A percentile compares a stretch with the other conserved stretches of the same genome.
These are phyloP conservation scores for Zelleria hepariella DNA, from an alignment of 2,888 invertebrate species.

Conservation along the genomic window DNA sequence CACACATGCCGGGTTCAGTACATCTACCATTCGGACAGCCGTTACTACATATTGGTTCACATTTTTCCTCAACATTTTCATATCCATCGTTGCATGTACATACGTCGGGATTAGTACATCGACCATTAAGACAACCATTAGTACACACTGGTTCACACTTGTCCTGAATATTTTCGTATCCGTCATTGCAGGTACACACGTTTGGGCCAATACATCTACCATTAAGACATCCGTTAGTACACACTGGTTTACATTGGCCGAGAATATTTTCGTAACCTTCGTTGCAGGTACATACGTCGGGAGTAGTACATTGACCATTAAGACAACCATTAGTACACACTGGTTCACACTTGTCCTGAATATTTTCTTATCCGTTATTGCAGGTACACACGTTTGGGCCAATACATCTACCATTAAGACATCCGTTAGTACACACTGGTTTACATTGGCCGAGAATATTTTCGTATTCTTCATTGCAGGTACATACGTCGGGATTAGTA, in stretches of 20 bases:
- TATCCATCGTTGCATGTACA: conserved; percentile 37
- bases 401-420: conserved; percentile 15
- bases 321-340: conserved; percentile 43
- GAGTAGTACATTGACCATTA: conserved; percentile 56
- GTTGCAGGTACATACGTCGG: conserved; percentile 51
- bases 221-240: conserved; percentile 19
- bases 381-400: conserved; percentile 17
- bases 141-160: conserved; percentile 20
- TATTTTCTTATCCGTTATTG: conserved; percentile 10
- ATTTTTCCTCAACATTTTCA: conserved; percentile 1
- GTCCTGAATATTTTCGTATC: conserved; percentile 11
- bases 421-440: conserved; percentile 12
- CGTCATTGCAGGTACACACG: conserved; percentile 18
- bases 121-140: conserved; percentile 19
- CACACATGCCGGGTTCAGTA: conserved; percentile 23
- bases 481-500: conserved; percentile 1
- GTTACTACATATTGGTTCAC: background rate
- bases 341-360: conserved; percentile 36
- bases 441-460: conserved; percentile 8
- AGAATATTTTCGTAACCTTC: conserved; percentile 19
- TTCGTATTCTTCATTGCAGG: conserved; percentile 12
- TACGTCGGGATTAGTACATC: conserved; percentile 31
- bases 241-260: conserved; percentile 16
- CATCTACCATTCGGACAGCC: conserved; percentile 20
- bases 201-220: conserved; percentile 22